A percentile compares a stretch with the other conserved stretches of the same genome.
Evolutionary conservation across 2,113 vertebrate species (phyloP).

Genomic region (western clawed frog (Xenopus tropicalis)): UCB_Xtro_10.0 CM004443.2:71197501-71198000

Average conservation of each 20-base stretch:
- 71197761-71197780: conserved; percentile 1
- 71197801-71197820: conserved; percentile 12
- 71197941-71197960: no score
- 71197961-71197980: neutral
- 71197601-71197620: conserved; percentile 35
- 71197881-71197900: neutral
- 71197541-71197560: conserved; percentile 40
- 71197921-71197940: neutral
- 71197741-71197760: conserved; percentile 20
- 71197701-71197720: conserved; percentile 19
- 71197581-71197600: conserved; percentile 42
- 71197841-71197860: conserved; percentile 28
- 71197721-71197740: conserved; percentile 17
- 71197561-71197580: conserved; percentile 43
- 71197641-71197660: conserved; percentile 32
- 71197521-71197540: conserved; percentile 24
- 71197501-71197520: conserved; percentile 37
- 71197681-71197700: conserved; percentile 18
- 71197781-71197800: conserved; percentile 17
- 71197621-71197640: conserved; percentile 33
- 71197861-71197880: neutral
- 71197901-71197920: neutral
- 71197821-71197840: conserved; percentile 1
- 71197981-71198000: neutral
- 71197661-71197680: conserved; percentile 26